Conservation (phyloP, 2,888 invertebrate species). For the Pseudoips prasinana region DNA sequence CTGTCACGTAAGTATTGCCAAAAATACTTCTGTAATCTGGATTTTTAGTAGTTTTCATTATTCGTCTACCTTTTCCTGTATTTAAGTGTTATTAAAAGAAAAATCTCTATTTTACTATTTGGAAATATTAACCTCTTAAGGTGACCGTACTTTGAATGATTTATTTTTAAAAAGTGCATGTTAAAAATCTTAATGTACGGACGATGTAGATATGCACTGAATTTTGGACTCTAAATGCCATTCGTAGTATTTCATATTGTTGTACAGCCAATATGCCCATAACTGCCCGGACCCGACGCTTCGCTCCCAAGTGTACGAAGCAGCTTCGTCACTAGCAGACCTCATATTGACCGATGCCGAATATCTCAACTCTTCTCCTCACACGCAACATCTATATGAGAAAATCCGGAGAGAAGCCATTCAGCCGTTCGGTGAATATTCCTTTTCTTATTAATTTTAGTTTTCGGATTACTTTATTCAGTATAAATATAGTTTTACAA, state of each 20-base stretch:
- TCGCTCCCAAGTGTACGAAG: conserved; percentile 61
- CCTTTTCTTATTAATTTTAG: no score
- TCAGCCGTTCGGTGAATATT: conserved; percentile 83
- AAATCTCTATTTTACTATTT: no score
- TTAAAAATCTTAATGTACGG: no score
- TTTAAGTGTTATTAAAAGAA: no score
- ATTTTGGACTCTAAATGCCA: no score
- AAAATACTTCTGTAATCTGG: neutral
- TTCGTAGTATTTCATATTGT: no score
- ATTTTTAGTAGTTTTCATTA: neutral
- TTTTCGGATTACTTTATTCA: neutral
- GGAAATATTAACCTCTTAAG: no score
- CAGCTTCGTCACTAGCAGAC: conserved; percentile 56
- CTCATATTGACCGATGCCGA: conserved; percentile 43
- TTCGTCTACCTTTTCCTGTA: no score
- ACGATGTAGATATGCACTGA: no score
- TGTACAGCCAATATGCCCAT: conserved; percentile 68
- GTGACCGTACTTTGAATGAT: no score
- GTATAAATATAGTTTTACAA: neutral
- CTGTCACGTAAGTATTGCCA: conserved; percentile 42
- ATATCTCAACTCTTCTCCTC: conserved; percentile 20
- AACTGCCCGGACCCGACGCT: conserved; percentile 79
- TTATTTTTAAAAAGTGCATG: no score
- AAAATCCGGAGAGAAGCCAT: conserved; percentile 85
- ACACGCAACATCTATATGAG: conserved; percentile 78